A percentile compares a stretch with the other conserved stretches of the same genome.
Evolutionary conservation across 2,888 invertebrate species (phyloP).

Genomic region (Dermolepida albohirtum): DNA sequence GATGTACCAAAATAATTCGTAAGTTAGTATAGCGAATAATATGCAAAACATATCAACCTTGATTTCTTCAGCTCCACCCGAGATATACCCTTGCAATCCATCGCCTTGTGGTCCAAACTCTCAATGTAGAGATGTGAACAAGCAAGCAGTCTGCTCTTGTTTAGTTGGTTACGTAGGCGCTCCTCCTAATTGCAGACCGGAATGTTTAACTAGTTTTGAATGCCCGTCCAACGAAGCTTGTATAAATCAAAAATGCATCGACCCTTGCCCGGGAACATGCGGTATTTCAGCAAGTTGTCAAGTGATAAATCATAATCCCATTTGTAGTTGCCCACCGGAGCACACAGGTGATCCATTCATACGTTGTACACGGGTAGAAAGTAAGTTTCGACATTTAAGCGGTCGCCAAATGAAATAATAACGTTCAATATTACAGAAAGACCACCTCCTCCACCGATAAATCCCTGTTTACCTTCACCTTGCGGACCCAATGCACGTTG

Average conservation of each 20-base stretch:
- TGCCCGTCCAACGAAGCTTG: conserved; percentile 76
- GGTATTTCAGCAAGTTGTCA: conserved; percentile 70
- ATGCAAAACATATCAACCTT: not conserved
- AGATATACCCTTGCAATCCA: conserved; percentile 75
- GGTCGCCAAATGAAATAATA: not conserved
- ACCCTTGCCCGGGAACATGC: conserved; percentile 79
- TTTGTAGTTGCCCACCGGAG: conserved; percentile 70
- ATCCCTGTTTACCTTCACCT: conserved; percentile 77
- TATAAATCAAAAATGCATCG: conserved; percentile 76
- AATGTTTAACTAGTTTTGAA: conserved; percentile 78
- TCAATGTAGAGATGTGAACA: conserved; percentile 74
- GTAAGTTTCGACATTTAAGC: conserved; percentile 11
- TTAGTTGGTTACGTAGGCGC: conserved; percentile 76
- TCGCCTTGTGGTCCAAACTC: conserved; percentile 84
- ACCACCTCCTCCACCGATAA: conserved; percentile 50
- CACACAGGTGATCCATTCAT: conserved; percentile 72
- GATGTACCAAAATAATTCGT: conserved; percentile 63
- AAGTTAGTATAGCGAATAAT: conserved; percentile 46
- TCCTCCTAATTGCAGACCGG: conserved; percentile 80
- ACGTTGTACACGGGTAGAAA: conserved; percentile 59
- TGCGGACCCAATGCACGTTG: conserved; percentile 77
- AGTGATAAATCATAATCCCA: conserved; percentile 72
- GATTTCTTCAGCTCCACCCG: conserved; percentile 42
- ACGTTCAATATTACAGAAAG: conserved; percentile 40
- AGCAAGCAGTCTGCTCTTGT: conserved; percentile 78